These are phyloP conservation scores for Phalacrocorax brasilianus DNA, from an alignment of 2,113 vertebrate genomes.

Conservation along the genomic window DNA sequence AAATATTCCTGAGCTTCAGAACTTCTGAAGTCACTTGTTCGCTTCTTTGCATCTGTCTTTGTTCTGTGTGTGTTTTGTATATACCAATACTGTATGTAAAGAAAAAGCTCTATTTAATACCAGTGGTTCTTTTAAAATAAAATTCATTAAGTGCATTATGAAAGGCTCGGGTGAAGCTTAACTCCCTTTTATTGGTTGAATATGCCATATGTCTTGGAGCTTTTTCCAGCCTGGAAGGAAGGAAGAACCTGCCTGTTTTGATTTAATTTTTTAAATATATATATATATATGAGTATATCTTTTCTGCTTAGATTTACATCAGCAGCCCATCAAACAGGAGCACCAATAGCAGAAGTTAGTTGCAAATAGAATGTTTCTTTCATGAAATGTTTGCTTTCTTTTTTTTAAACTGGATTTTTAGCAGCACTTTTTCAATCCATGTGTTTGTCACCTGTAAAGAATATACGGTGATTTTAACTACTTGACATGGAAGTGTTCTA, in stretches of 20 bases:
- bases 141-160: slow-evolving; percentile 12
- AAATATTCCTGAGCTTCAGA: slow-evolving; percentile 90
- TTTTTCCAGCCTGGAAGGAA: neutral
- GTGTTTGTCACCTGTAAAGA: neutral
- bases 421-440: neutral
- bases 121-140: slow-evolving; percentile 4
- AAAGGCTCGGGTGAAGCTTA: slow-evolving; percentile 2
- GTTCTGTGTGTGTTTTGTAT: neutral
- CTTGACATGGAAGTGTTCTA: neutral
- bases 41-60: neutral
- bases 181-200: neutral
- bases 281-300: neutral
- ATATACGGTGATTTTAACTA: neutral
- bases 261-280: neutral
- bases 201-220: neutral
- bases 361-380: neutral
- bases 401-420: neutral
- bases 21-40: slow-evolving; percentile 76
- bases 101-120: slow-evolving; percentile 36
- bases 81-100: slow-evolving; percentile 39
- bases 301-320: neutral
- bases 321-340: neutral
- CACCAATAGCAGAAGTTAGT: neutral
- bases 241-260: neutral
- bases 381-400: neutral